Conservation (phyloP, 2,888 invertebrate genomes). For the Ophion ventricosus region DNA sequence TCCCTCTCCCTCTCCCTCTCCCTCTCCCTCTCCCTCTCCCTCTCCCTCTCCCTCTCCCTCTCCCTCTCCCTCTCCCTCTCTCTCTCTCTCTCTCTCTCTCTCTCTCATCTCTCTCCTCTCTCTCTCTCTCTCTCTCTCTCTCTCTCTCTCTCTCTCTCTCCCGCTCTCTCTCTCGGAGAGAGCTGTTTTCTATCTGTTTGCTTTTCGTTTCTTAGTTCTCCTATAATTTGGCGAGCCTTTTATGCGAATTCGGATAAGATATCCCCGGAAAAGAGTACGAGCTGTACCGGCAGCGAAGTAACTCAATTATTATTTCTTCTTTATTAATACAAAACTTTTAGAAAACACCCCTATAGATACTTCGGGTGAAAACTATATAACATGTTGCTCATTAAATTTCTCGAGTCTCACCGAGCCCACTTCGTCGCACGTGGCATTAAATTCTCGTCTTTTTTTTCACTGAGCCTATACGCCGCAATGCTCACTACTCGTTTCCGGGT, state of each 20-base stretch:
- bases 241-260: neutral
- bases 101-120: no score
- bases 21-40: neutral
- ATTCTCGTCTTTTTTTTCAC: constrained; percentile 11
- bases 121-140: neutral
- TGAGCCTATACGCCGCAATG: constrained; percentile 7
- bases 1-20: neutral
- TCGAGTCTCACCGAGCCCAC: constrained; percentile 40
- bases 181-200: neutral
- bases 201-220: neutral
- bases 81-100: neutral
- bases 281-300: neutral
- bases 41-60: neutral
- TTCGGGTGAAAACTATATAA: constrained; percentile 41
- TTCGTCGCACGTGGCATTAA: constrained; percentile 7
- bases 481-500: constrained; percentile 44
- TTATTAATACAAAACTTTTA: constrained; percentile 22
- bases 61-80: neutral
- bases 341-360: constrained; percentile 17
- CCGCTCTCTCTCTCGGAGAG: neutral
- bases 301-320: neutral
- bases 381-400: constrained; percentile 58
- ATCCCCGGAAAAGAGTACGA: neutral
- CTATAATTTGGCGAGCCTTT: constrained; percentile 3
- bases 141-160: neutral